Evolutionary conservation across 2,888 invertebrate genomes (phyloP), one percentile per base, ranked within the genome.

Genomic region (Pyrgus malvae): DNA sequence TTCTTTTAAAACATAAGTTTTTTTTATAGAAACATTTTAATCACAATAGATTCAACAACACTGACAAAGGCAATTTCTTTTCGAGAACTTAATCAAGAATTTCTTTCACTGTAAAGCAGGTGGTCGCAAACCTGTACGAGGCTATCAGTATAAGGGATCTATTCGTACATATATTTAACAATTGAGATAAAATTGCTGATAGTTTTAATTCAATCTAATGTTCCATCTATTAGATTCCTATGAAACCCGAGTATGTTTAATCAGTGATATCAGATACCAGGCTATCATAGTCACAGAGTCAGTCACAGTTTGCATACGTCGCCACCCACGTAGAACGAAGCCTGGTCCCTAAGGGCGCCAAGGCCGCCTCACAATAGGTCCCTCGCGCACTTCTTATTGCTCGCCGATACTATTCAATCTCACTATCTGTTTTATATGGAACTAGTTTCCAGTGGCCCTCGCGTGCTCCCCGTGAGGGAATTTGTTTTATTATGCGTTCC

Each of bases 371-470:
- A 88, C 88, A 89, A 88, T 88, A 76, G 78, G 60, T 66, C 66
- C 65, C 68, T 71, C 77, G 77, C 74, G 70, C 76, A 38, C 66
- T 77, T 83, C 81, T 86, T 65, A 64, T 85, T 87, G 80, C 81
- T 64, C 78, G 76, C 79, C 80, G 73, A 78, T 82, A 77, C 80
- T 78, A 85, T 86, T 85, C 80, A 85, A 83, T 87, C 79, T 80
- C 72, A 76, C 78, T 80, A 80, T 84, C 83, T 78, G 74, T 79
- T 85, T 80, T 83, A 78, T 85, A 81, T 80, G 78, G 74, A 84
- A 85, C 84, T 80, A 80, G 84, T 83, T 84, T 80, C 80, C 83
- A 79, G 79, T 68, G 82, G 76, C 72, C 76, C 77, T 50, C 51
- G 51, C 74, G 71, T 72, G 76, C 72, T 70, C 64, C 65, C 60